Evolutionary conservation across 30 jellyfish, hydroid and myxozoan species (phyloP).

Genomic region (Hydractinia symbiolongicarpus): DNA sequence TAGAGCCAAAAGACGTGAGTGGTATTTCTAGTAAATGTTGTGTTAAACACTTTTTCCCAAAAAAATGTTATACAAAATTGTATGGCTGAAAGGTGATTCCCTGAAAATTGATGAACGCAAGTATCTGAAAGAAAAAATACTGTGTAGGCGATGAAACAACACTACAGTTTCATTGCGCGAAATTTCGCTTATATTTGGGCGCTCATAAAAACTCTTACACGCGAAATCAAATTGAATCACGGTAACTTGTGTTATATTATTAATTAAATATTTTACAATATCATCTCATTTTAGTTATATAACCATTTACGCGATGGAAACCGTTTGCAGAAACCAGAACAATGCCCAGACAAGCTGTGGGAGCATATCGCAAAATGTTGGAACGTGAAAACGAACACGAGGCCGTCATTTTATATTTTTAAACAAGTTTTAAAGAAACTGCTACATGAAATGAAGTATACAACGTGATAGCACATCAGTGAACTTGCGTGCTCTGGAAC

Average conservation of each 20-base stretch:
- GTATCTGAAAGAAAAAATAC: too few species aligned
- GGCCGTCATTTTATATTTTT: conserved; percentile 11
- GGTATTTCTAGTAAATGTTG: not conserved
- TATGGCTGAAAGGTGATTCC: too few species aligned
- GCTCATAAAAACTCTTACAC: too few species aligned
- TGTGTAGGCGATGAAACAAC: too few species aligned
- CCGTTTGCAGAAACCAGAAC: not conserved
- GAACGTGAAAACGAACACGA: not conserved
- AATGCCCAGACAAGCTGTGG: conserved; percentile 5
- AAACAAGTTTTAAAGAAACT: not conserved
- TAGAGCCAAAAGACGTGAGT: conserved; percentile 22
- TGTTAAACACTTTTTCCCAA: too few species aligned
- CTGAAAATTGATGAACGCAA: too few species aligned
- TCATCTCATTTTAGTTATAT: not conserved
- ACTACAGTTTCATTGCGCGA: too few species aligned
- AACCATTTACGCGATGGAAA: not conserved
- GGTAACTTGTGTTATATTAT: not conserved
- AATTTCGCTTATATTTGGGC: too few species aligned
- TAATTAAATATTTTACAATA: not conserved
- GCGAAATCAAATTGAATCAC: too few species aligned
- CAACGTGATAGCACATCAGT: not conserved
- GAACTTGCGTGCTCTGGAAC: too few species aligned
- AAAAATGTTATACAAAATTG: too few species aligned
- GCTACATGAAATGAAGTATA: not conserved
- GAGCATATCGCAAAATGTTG: not conserved